Base-by-base conservation (phyloP, 1,140 invertebrate species). In the Phthorimaea operculella region DNA sequence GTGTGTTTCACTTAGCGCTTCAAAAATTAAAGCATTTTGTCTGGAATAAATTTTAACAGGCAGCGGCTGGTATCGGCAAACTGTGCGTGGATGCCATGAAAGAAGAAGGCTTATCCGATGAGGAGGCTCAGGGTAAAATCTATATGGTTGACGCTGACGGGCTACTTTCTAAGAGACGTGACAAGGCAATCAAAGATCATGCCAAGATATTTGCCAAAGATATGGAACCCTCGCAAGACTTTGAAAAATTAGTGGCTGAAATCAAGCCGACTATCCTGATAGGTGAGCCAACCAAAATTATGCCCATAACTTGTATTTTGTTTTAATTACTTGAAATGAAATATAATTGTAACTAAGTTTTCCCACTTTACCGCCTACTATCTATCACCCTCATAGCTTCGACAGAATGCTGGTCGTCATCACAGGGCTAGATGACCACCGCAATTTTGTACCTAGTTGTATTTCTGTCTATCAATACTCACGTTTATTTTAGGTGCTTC, bases 121-220 rank as follows among this genome's bases (percentile, higher is more conserved):
- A 92, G 60, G 90, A 96, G 58, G 96, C 95, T 0, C 80, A 89
- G 18, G 83, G 87, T 51, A 91, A 90, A 64, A 96, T 98, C 62
- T 97, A 92, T 89, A 92, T 94, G 91, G 89, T 93, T 71, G 93
- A 96, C 66, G 91, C 94, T 56, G 90, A 94, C 66, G 94, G 94
- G 42, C 77, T 96, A 1, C 70, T 96, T 14, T 90, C 91, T 0
- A 91, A 90, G 44, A 88, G 87, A 28, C 86, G 94, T 16, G 88
- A 89, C 10, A 89, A 90, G 50, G 93, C 92, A 39, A 86, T 88
- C 56, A 82, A 94, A 9, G 90, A 90, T 1, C 92, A 96, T 54
- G 95, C 96, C 68, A 83, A 86, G n/a, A 87, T 87, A 54, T 98
- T 92, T 74, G 93, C 92, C 11, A 96, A 97, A 74, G 90, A 96